Conservation (phyloP, 2,797 vertebrate species). For the Sebastes steindachneri region DNA sequence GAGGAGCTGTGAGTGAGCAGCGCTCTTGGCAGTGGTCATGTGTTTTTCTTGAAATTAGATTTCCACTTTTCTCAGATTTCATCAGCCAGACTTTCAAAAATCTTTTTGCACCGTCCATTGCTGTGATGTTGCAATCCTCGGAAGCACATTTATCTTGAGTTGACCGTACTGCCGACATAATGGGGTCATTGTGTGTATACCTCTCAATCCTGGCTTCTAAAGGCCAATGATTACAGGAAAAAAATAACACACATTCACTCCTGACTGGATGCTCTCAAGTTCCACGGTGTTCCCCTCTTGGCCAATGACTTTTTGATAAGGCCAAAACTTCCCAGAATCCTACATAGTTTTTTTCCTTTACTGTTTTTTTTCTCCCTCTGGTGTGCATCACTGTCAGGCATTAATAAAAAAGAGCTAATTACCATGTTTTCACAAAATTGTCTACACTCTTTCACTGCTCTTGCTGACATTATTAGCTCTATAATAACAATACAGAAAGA, state of each 20-base stretch:
- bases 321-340: background rate
- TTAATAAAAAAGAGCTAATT: slow-evolving; percentile 1
- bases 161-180: slow-evolving; percentile 69
- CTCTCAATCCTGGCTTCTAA: slow-evolving; percentile 58
- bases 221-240: slow-evolving; percentile 39
- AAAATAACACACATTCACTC: slow-evolving; percentile 22
- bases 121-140: slow-evolving; percentile 52
- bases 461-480: slow-evolving; percentile 7
- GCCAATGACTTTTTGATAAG: slow-evolving; percentile 1
- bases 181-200: slow-evolving; percentile 71
- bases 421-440: slow-evolving; percentile 1
- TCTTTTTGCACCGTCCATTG: slow-evolving; percentile 8
- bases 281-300: background rate
- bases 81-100: slow-evolving; percentile 26
- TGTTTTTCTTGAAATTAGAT: slow-evolving; percentile 36
- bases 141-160: slow-evolving; percentile 65
- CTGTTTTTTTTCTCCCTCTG: background rate
- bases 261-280: slow-evolving; percentile 23
- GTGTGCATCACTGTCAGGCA: background rate
- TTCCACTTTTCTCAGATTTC: slow-evolving; percentile 49
- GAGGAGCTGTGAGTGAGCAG: background rate
- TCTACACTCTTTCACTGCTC: slow-evolving; percentile 3
- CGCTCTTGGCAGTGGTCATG: background rate
- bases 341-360: background rate
- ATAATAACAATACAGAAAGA: background rate